These are phyloP conservation scores for Prunella fulvescens DNA, from an alignment of 2,113 vertebrate genomes.

Conservation along the genomic window DNA sequence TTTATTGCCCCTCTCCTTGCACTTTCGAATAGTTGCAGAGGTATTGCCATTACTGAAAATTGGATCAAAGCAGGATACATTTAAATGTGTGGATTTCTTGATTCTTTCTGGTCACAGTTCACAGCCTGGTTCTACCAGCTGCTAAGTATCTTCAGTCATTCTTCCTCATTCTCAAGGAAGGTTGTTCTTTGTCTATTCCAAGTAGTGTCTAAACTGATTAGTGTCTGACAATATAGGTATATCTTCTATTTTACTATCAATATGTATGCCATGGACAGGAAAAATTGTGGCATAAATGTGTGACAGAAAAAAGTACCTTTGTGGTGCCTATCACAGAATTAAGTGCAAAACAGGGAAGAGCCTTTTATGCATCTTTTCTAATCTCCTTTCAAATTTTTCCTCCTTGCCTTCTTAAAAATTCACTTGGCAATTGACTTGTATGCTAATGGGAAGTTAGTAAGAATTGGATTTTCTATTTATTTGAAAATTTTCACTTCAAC, in stretches of 20 bases:
- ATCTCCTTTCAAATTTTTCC: not conserved
- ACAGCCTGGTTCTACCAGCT: not conserved
- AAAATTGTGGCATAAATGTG: not conserved
- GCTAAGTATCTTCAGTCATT: not conserved
- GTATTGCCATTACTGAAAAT: not conserved
- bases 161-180: not conserved
- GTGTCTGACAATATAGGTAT: not conserved
- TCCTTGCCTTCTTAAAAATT: not conserved
- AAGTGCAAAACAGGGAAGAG: fast-evolving
- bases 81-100: not conserved
- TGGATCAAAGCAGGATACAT: not conserved
- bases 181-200: not conserved
- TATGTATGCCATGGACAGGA: not conserved
- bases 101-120: not conserved
- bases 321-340: not conserved
- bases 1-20: not conserved
- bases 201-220: not conserved
- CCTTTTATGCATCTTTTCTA: not conserved
- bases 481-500: not conserved
- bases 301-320: not conserved
- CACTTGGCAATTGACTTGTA: not conserved
- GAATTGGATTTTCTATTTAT: not conserved
- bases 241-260: not conserved
- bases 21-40: not conserved
- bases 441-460: not conserved